A percentile compares a stretch with the other conserved stretches of the same genome.
Conservation (phyloP, 1,140 invertebrate species). For the Bombus ignitus region DNA sequence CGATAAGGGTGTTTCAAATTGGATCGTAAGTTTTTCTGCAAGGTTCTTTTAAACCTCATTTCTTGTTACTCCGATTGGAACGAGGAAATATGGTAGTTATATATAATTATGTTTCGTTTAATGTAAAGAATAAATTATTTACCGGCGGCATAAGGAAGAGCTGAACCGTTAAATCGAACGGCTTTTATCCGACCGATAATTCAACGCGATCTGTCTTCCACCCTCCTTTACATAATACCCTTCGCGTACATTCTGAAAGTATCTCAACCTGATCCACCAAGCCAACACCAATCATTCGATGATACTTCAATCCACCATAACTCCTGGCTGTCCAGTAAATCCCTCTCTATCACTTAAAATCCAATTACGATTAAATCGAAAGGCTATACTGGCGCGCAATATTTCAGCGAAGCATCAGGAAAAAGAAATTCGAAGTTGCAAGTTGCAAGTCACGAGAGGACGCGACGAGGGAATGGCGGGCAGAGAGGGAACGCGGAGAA, state of each 20-base stretch:
- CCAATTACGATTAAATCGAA: constrained; percentile 32
- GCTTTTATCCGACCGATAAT: constrained; percentile 1
- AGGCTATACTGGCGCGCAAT: constrained; percentile 1
- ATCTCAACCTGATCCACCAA: constrained; percentile 7
- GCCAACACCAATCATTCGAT: constrained; percentile 7
- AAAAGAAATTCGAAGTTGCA: constrained; percentile 36
- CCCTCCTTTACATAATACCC: not conserved
- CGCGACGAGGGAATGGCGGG: not conserved
- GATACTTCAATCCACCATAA: constrained; percentile 28
- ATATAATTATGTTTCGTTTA: not conserved
- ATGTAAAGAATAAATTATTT: not conserved
- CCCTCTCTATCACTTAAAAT: constrained; percentile 25
- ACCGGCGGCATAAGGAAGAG: not conserved
- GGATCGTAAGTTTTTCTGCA: not conserved
- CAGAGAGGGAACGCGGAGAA: not conserved
- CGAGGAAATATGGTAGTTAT: not conserved
- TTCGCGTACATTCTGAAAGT: not conserved
- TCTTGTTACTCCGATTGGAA: too few species aligned
- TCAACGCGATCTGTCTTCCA: not conserved
- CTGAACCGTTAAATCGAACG: not conserved
- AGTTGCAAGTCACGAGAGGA: constrained; percentile 20
- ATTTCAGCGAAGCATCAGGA: constrained; percentile 15
- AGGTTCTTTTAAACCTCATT: not conserved
- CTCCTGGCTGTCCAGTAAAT: constrained; percentile 1
- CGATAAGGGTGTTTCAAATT: not conserved